phyloP scores from a whole-genome alignment of 2,888 invertebrate genomes.

The Ichneumoninae sp. region DNA sequence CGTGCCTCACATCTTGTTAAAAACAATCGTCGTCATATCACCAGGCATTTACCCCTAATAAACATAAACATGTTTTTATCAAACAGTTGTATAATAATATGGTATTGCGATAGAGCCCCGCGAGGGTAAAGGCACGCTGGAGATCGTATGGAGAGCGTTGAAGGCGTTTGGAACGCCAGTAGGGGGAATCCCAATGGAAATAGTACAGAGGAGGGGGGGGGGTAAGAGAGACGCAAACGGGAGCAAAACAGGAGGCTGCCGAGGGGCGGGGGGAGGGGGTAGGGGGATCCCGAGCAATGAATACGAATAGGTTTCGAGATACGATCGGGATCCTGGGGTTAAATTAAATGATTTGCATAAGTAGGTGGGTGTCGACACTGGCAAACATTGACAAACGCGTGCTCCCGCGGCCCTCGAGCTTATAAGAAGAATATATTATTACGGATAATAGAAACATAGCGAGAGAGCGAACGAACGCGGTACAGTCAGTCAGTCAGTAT shows the following conservation, averaged over 20 bases:
- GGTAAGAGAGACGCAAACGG: conserved; percentile 42
- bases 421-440: conserved; percentile 83
- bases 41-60: too few relatives aligned
- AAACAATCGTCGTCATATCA: too few relatives aligned
- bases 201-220: conserved; percentile 5
- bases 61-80: too few relatives aligned
- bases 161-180: too few relatives aligned
- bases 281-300: conserved; percentile 79
- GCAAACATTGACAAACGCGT: conserved; percentile 84
- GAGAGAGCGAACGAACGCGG: conserved; percentile 62
- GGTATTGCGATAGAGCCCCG: too few relatives aligned
- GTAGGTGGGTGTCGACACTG: conserved; percentile 84
- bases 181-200: conserved; percentile 16
- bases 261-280: neutral
- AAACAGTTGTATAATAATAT: too few relatives aligned
- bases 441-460: conserved; percentile 81
- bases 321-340: conserved; percentile 83
- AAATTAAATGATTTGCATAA: conserved; percentile 85
- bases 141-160: too few relatives aligned
- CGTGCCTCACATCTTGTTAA: too few relatives aligned
- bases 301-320: conserved; percentile 84
- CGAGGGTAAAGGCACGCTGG: too few relatives aligned
- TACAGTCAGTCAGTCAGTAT: conserved; percentile 6
- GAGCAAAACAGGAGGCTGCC: conserved; percentile 56
- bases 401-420: conserved; percentile 72